phyloP scores from a whole-genome alignment of 1,140 invertebrate genomes.

The Atta cephalotes region DNA sequence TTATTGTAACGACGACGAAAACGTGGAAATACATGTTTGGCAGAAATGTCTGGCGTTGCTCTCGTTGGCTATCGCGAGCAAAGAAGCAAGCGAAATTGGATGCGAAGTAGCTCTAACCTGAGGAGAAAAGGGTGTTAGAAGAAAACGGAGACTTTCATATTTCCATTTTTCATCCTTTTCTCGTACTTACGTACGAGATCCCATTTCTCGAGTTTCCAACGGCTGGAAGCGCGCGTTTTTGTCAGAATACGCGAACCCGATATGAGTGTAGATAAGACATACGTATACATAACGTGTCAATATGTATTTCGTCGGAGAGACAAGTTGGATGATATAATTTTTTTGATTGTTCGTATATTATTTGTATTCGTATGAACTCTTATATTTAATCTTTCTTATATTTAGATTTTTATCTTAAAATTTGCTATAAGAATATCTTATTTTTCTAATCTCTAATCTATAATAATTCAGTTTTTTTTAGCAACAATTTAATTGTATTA shows the following conservation, averaged over 20 bases:
- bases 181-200: background rate
- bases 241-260: background rate
- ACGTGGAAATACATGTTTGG: background rate
- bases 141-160: constrained; percentile 55
- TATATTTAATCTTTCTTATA: constrained; percentile 56
- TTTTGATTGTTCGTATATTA: constrained; percentile 63
- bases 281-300: constrained; percentile 6
- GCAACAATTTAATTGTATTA: constrained; percentile 8
- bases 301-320: background rate
- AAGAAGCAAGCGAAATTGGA: constrained; percentile 62
- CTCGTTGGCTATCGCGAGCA: constrained; percentile 30
- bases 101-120: constrained; percentile 51
- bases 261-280: background rate
- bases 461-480: background rate
- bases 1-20: constrained; percentile 1
- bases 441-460: background rate
- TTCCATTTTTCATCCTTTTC: constrained; percentile 51
- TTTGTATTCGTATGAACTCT: constrained; percentile 52
- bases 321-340: background rate
- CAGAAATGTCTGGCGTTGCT: constrained; percentile 15
- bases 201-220: constrained; percentile 14
- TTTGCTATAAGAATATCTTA: constrained; percentile 23
- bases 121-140: constrained; percentile 22
- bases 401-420: constrained; percentile 68
- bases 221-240: constrained; percentile 8